These are phyloP conservation scores for Epirrhoe alternata DNA, from an alignment of 2,888 invertebrate species.

Conservation along the genomic window DNA sequence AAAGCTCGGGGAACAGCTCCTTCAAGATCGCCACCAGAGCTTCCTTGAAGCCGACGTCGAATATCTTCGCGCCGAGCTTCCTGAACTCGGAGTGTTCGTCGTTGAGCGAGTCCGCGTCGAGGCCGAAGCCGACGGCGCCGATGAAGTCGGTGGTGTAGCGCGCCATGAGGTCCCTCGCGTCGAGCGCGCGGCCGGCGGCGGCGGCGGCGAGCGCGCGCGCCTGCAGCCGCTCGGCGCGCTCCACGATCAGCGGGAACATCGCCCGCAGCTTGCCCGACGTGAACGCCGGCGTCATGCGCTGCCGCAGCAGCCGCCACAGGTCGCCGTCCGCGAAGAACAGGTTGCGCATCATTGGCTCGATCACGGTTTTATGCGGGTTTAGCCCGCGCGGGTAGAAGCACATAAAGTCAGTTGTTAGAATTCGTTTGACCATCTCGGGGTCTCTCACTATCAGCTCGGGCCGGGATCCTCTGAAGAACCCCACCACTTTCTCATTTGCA, in stretches of 20 bases:
- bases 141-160: conserved; percentile 70
- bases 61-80: conserved; percentile 61
- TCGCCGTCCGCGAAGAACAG: conserved; percentile 69
- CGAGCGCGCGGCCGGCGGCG: conserved; percentile 47
- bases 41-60: conserved; percentile 47
- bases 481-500: conserved; percentile 62
- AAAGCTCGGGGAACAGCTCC: conserved; percentile 56
- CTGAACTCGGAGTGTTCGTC: conserved; percentile 63
- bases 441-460: conserved; percentile 64
- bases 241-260: conserved; percentile 69
- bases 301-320: conserved; percentile 66
- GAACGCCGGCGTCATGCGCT: conserved; percentile 70
- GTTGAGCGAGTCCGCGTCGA: conserved; percentile 63
- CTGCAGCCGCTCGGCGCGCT: conserved; percentile 62
- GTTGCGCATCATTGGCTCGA: conserved; percentile 64
- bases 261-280: conserved; percentile 66
- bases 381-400: conserved; percentile 64
- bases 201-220: conserved; percentile 51
- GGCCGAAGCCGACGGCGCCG: conserved; percentile 67
- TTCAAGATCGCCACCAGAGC: conserved; percentile 52
- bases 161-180: conserved; percentile 69
- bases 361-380: conserved; percentile 35
- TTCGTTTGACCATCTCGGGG: conserved; percentile 60
- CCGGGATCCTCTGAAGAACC: conserved; percentile 55
- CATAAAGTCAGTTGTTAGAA: conserved; percentile 62